These are phyloP conservation scores for Drosophila arizonae DNA, from an alignment of 1,140 invertebrate genomes.

Conservation along the genomic window DNA sequence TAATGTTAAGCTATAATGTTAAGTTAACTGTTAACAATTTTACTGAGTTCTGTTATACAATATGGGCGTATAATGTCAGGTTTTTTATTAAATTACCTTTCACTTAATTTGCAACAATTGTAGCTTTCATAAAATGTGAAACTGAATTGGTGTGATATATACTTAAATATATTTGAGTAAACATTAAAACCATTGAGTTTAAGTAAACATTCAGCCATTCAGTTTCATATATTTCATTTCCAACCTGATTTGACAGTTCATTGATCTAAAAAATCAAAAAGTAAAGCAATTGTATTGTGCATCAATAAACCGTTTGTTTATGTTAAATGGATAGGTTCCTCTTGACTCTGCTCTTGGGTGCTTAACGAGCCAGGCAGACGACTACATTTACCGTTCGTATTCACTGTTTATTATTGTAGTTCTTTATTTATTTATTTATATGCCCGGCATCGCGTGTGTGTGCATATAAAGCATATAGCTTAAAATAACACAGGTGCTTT, in stretches of 20 bases:
- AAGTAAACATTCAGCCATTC: too few relatives aligned
- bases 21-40: too few relatives aligned
- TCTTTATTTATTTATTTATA: conserved; percentile 59
- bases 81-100: too few relatives aligned
- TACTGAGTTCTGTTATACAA: too few relatives aligned
- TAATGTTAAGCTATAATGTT: too few relatives aligned
- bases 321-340: conserved; percentile 4
- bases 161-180: too few relatives aligned
- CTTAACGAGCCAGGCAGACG: neutral
- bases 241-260: conserved; percentile 25
- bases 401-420: conserved; percentile 46
- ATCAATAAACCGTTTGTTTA: conserved; percentile 33
- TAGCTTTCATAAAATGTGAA: too few relatives aligned
- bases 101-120: too few relatives aligned
- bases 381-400: neutral
- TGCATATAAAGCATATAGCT: conserved; percentile 56
- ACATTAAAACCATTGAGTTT: too few relatives aligned
- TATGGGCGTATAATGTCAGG: too few relatives aligned
- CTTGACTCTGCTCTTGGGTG: neutral
- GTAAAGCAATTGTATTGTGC: conserved; percentile 3
- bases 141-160: too few relatives aligned
- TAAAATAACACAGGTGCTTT: conserved; percentile 67
- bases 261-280: conserved; percentile 6
- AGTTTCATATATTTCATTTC: neutral
- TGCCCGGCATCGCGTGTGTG: conserved; percentile 36